Percentiles rank a stretch among this genome's conserved stretches.
These are phyloP conservation scores for Apis laboriosa DNA, from an alignment of 1,140 invertebrate species.

Conservation along the genomic window DNA sequence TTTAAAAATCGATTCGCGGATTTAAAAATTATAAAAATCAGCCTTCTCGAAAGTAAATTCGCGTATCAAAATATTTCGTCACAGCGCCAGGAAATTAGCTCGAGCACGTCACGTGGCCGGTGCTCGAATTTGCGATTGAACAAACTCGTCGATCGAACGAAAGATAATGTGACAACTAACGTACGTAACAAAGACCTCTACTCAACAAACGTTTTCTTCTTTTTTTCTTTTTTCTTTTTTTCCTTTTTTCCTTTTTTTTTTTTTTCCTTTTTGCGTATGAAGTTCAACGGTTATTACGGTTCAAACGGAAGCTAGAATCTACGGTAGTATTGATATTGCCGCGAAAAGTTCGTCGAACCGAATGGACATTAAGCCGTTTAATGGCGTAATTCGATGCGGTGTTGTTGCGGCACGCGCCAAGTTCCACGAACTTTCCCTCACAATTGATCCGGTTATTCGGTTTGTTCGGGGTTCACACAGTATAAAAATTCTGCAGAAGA, in stretches of 20 bases:
- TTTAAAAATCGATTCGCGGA: constrained; percentile 67
- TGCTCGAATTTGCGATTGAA: constrained; percentile 45
- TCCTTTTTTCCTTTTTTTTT: too few relatives aligned
- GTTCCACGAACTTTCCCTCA: constrained; percentile 13
- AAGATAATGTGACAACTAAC: background rate
- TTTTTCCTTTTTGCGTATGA: background rate
- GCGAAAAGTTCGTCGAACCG: background rate
- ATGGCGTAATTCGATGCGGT: background rate
- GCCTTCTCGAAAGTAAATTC: constrained; percentile 79
- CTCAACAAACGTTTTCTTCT: background rate
- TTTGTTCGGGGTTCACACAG: background rate
- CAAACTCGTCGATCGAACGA: constrained; percentile 4
- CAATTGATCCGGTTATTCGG: constrained; percentile 28
- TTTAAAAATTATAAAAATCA: constrained; percentile 79
- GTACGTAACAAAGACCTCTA: background rate
- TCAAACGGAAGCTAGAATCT: constrained; percentile 56
- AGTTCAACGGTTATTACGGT: constrained; percentile 14
- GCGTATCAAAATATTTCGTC: constrained; percentile 76
- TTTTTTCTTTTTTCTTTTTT: too few relatives aligned
- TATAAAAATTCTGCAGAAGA: constrained; percentile 29
- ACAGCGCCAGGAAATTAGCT: constrained; percentile 77
- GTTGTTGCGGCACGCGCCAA: background rate
- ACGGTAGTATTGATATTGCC: background rate
- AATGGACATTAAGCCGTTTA: too few relatives aligned
- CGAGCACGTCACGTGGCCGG: constrained; percentile 59